A percentile compares a stretch with the other conserved stretches of the same genome.
These are phyloP conservation scores for Festucalex cinctus DNA, from an alignment of 2,113 vertebrate species.

Conservation along the genomic window DNA sequence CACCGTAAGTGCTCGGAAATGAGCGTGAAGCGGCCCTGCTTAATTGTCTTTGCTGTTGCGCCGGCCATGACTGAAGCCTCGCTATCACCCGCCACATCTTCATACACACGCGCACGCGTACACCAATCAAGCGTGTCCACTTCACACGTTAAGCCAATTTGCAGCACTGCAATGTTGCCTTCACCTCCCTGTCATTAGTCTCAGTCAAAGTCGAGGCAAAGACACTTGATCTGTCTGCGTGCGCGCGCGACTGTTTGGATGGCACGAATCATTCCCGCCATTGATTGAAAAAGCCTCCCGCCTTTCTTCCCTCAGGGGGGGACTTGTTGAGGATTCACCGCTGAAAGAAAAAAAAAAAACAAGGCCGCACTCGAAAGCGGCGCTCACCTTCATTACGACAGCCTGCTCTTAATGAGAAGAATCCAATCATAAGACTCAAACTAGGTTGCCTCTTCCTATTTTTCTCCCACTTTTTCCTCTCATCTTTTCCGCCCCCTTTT, in stretches of 20 bases:
- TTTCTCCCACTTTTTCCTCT: conserved; percentile 26
- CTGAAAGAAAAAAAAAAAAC: conserved; percentile 7
- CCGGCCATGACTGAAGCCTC: conserved; percentile 29
- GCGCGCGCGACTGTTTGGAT: conserved; percentile 39
- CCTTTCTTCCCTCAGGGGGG: conserved; percentile 8
- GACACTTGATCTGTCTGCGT: conserved; percentile 41
- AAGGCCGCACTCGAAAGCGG: not conserved
- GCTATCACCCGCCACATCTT: not conserved
- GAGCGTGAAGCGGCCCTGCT: conserved; percentile 3
- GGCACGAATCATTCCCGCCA: conserved; percentile 22
- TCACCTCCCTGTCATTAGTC: conserved; percentile 42
- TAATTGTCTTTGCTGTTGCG: conserved; percentile 15
- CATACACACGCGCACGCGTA: not conserved
- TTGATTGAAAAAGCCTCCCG: conserved; percentile 20
- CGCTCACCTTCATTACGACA: conserved; percentile 49
- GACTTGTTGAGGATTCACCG: conserved; percentile 26
- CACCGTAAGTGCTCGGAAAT: conserved; percentile 2
- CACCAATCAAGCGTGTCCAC: conserved; percentile 47
- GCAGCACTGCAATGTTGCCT: conserved; percentile 29
- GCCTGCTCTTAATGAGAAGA: conserved; percentile 52
- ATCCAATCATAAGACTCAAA: conserved; percentile 53
- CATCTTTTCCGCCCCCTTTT: conserved; percentile 45
- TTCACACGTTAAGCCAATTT: conserved; percentile 57
- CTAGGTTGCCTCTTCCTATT: conserved; percentile 52
- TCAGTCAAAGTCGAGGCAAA: conserved; percentile 40